A percentile compares a stretch with the other conserved stretches of the same genome.
These are phyloP conservation scores for Torymus texanus DNA, from an alignment of 2,888 invertebrate species.

Conservation along the genomic window DNA sequence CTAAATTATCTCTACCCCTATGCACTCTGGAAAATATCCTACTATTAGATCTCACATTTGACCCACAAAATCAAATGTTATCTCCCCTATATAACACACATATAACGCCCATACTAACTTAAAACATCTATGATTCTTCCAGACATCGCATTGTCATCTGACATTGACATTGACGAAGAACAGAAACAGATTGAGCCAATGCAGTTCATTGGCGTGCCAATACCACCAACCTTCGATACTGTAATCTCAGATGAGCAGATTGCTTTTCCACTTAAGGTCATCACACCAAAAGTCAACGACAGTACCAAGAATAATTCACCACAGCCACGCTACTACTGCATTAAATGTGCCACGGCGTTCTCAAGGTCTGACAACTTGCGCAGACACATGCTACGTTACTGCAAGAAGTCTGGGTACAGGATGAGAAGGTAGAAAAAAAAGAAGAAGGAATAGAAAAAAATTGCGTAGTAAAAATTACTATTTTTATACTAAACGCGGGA, in stretches of 20 bases:
- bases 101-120: no score
- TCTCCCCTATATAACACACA: no score
- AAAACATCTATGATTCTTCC: no score
- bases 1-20: neutral
- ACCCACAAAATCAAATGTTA: no score
- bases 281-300: neutral
- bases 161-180: neutral
- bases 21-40: no score
- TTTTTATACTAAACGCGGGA: neutral
- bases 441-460: neutral
- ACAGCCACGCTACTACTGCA: neutral
- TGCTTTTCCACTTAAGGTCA: neutral
- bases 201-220: constrained; percentile 22
- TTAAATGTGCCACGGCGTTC: constrained; percentile 62
- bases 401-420: constrained; percentile 52
- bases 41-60: no score
- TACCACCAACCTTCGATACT: constrained; percentile 21
- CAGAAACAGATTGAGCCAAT: neutral
- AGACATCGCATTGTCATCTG: constrained; percentile 26
- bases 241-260: neutral
- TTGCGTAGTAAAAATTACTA: neutral
- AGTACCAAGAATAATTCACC: neutral
- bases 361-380: constrained; percentile 66
- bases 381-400: constrained; percentile 66
- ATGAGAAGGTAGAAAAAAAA: neutral